Percentiles rank a stretch among this genome's conserved stretches.
phyloP scores from a whole-genome alignment of 2,888 invertebrate genomes.

The Polylopha cassiicola region DNA sequence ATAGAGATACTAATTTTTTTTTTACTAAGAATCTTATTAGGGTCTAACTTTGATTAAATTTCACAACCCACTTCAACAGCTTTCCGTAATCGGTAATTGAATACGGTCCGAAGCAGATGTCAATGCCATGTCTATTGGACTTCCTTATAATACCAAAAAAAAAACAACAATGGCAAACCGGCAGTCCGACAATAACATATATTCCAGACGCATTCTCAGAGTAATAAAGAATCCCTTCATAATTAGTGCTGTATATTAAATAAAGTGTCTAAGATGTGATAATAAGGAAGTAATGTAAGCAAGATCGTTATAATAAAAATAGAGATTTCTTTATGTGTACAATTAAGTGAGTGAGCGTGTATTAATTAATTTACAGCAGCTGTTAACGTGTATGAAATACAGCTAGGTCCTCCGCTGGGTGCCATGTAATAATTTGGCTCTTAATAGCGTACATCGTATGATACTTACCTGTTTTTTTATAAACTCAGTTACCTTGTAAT shows the following conservation, averaged over 20 bases:
- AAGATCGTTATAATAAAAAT: slow-evolving; percentile 65
- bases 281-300: slow-evolving; percentile 72
- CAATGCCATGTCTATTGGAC: background rate
- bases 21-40: no score
- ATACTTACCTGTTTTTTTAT: slow-evolving; percentile 11
- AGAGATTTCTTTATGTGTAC: slow-evolving; percentile 68
- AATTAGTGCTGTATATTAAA: slow-evolving; percentile 71
- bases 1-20: no score
- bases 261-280: slow-evolving; percentile 67
- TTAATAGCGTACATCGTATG: slow-evolving; percentile 25
- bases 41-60: no score
- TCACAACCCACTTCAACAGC: no score
- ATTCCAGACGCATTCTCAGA: slow-evolving; percentile 55
- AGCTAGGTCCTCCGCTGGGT: slow-evolving; percentile 43
- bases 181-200: slow-evolving; percentile 62
- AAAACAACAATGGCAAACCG: slow-evolving; percentile 50
- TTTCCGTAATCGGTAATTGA: no score
- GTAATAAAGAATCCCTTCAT: slow-evolving; percentile 64
- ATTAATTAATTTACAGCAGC: slow-evolving; percentile 60
- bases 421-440: slow-evolving; percentile 38
- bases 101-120: no score
- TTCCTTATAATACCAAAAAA: slow-evolving; percentile 13
- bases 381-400: slow-evolving; percentile 53
- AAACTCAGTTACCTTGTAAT: no score
- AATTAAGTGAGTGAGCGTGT: slow-evolving; percentile 61